Evolutionary conservation across 2,797 vertebrate species (phyloP).

Genomic region (Aeoliscus strigatus): DNA sequence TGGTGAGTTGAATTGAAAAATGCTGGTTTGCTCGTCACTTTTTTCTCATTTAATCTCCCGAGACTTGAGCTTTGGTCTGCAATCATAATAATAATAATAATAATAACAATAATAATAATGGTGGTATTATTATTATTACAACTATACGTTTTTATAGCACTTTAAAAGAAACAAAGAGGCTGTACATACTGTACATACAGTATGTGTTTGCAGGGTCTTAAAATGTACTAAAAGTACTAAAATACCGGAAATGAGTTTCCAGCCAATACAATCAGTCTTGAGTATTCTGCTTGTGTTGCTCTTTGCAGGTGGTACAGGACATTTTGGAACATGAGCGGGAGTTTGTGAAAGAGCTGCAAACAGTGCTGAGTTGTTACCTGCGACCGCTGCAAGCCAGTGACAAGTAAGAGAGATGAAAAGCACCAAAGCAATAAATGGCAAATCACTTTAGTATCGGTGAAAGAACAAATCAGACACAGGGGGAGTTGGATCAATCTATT

Average conservation of each 20-base stretch:
- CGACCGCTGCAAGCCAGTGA: slow-evolving; percentile 89
- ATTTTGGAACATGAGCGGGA: slow-evolving; percentile 95
- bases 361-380: slow-evolving; percentile 86
- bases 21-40: too few species aligned
- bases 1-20: slow-evolving; percentile 85
- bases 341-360: slow-evolving; percentile 92
- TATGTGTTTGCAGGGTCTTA: too few species aligned
- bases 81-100: too few species aligned
- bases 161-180: too few species aligned
- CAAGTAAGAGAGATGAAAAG: slow-evolving; percentile 79
- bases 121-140: too few species aligned
- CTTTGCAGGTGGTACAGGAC: slow-evolving; percentile 90
- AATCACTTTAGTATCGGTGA: not conserved
- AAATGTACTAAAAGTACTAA: not conserved
- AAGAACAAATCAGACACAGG: not conserved
- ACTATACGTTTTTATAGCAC: too few species aligned
- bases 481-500: not conserved
- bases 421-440: not conserved
- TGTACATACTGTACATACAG: too few species aligned
- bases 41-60: too few species aligned
- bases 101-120: too few species aligned
- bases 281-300: slow-evolving; percentile 8
- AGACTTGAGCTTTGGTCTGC: too few species aligned
- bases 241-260: not conserved
- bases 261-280: too few species aligned